These are phyloP conservation scores for Monodelphis domestica DNA, from an alignment of 2,797 vertebrate genomes.

Conservation along the genomic window DNA sequence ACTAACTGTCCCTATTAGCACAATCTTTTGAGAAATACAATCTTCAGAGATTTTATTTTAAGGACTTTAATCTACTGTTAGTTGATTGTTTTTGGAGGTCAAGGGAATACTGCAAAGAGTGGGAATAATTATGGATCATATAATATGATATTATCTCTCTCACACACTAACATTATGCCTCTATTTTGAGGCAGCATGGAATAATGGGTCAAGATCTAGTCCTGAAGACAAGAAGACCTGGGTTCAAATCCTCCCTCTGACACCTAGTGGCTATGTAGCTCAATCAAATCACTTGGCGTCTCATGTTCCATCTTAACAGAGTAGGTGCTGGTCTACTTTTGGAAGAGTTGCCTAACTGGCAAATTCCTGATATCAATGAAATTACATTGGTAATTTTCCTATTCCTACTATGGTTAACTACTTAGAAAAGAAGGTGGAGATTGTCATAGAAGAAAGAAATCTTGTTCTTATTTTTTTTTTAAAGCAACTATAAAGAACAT, in stretches of 20 bases:
- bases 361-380: background rate
- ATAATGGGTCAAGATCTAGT: background rate
- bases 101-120: background rate
- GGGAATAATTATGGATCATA: background rate
- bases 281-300: background rate
- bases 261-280: background rate
- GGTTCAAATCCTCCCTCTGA: background rate
- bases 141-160: background rate
- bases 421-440: background rate
- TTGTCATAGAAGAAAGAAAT: background rate
- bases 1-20: too few relatives aligned
- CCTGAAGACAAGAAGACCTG: background rate
- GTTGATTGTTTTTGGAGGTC: background rate
- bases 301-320: background rate
- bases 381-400: background rate
- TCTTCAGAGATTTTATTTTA: constrained; percentile 7
- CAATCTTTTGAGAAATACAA: constrained; percentile 57
- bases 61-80: background rate
- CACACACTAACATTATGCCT: background rate
- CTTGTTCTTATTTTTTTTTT: background rate
- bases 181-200: background rate
- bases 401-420: background rate
- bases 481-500: background rate
- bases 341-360: background rate
- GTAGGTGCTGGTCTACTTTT: background rate